Base-by-base conservation (phyloP, 2,888 invertebrate species). In the Scaptodrosophila latifasciaeformis region DNA sequence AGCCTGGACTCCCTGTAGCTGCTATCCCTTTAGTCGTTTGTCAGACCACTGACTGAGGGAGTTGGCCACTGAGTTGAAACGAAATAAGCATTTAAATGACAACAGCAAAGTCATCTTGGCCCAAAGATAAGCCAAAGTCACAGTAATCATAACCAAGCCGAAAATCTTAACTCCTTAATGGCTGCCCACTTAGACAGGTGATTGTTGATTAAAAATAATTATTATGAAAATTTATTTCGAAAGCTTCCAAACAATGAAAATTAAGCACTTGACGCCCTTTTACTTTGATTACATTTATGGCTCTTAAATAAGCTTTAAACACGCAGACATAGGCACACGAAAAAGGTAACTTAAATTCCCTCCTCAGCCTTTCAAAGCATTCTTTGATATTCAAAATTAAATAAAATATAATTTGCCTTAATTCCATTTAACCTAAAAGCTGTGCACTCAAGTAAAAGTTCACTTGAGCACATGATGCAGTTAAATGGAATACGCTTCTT, bases 401-500 rank as follows among this genome's bases (percentile, higher is more conserved):
- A n/a, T n/a, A n/a, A n/a, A n/a, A n/a, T n/a, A n/a, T n/a, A n/a
- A n/a, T 21, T 40, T 40, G 40, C 40, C 5, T n/a, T 40, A 40
- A 40, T 21, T 18, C 40, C 40, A 21, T 21, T 40, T 40, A 40
- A 21, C 19, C 21, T 19, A 19, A 40, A 40, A 24, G 3, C 4
- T 3, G 40, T 21, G 18, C 19, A 40, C 19, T 40, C 24, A 40
- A 17, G 15, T 21, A 10, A 12, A 40, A 40, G 40, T 40, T 3
- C 40, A 17, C 19, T 21, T 21, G 17, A 40, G 21, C 10, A 21
- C 40, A 19, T 40, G n/a, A 18, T 40, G 40, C 40, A 40, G 40
- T 40, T n/a, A 15, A 37, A 37, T 37, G 10, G 40, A 40, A 40
- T 21, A 10, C 12, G n/a, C 24, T 17, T 10, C 19, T 40, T 19